A percentile compares a stretch with the other conserved stretches of the same genome.
Conservation (phyloP, 2,113 vertebrate genomes). For the Gallinago media region DNA sequence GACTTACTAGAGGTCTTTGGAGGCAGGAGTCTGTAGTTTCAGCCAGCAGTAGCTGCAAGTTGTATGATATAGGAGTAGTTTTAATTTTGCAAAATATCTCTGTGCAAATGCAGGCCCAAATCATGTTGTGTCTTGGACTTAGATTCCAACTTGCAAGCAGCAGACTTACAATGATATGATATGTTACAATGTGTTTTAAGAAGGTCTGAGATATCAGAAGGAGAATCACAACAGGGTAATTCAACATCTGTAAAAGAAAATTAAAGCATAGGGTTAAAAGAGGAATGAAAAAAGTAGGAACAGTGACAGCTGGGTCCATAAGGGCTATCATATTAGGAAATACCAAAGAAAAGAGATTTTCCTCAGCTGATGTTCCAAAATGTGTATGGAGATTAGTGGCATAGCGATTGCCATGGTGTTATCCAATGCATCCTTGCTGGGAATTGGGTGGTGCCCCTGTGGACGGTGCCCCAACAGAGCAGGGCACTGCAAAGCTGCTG, state of each 20-base stretch:
- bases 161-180: background rate
- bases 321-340: background rate
- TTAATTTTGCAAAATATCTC: background rate
- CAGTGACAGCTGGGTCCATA: no score
- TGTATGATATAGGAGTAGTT: background rate
- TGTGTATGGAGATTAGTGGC: background rate
- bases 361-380: background rate
- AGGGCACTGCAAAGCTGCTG: background rate
- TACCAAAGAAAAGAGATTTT: background rate
- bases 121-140: background rate
- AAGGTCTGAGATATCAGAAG: background rate
- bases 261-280: background rate
- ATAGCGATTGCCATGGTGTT: background rate
- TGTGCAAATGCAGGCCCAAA: background rate
- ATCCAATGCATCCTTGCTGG: rapidly evolving
- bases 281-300: background rate
- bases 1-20: background rate
- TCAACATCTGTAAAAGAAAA: background rate
- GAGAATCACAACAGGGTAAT: background rate
- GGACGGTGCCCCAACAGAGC: background rate
- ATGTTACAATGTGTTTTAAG: background rate
- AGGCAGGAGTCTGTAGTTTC: background rate
- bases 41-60: background rate
- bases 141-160: background rate
- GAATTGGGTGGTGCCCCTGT: background rate